Conservation (phyloP, 2,888 invertebrate species). For the Zaprionus obscuricornis region DNA sequence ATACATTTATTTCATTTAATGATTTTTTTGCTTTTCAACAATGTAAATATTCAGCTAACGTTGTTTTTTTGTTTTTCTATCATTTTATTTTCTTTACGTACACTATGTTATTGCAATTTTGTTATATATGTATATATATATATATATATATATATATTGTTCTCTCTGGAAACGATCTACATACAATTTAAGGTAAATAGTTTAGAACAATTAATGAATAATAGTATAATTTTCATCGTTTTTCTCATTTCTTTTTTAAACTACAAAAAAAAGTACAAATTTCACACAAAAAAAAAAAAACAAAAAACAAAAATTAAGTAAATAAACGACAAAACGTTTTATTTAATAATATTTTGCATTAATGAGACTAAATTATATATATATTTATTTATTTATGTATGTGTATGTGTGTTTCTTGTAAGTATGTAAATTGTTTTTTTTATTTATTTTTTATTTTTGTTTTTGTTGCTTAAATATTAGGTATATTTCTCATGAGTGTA, state of each 20-base stretch:
- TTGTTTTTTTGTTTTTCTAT: slow-evolving; percentile 37
- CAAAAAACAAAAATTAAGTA: too few species aligned
- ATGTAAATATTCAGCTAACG: slow-evolving; percentile 72
- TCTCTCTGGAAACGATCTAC: slow-evolving; percentile 50
- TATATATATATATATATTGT: slow-evolving; percentile 16
- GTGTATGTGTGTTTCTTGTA: too few species aligned
- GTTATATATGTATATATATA: not conserved
- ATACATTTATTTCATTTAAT: slow-evolving; percentile 74
- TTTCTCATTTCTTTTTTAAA: slow-evolving; percentile 34
- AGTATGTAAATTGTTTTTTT: slow-evolving; percentile 22
- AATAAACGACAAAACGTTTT: too few species aligned
- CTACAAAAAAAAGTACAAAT: slow-evolving; percentile 64
- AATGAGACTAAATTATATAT: slow-evolving; percentile 45
- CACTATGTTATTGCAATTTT: slow-evolving; percentile 46
- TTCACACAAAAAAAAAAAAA: slow-evolving; percentile 46
- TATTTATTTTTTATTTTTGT: slow-evolving; percentile 8
- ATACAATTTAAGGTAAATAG: slow-evolving; percentile 50
- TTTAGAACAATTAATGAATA: slow-evolving; percentile 59
- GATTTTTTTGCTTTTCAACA: slow-evolving; percentile 66
- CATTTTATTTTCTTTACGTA: slow-evolving; percentile 31
- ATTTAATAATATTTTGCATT: slow-evolving; percentile 54
- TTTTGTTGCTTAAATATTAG: slow-evolving; percentile 41
- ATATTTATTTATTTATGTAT: slow-evolving; percentile 15
- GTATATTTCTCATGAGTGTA: slow-evolving; percentile 75
- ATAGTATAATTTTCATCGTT: slow-evolving; percentile 34